These are phyloP conservation scores for Radopholus similis DNA, from an alignment of 1,140 invertebrate species.

Conservation along the genomic window DNA sequence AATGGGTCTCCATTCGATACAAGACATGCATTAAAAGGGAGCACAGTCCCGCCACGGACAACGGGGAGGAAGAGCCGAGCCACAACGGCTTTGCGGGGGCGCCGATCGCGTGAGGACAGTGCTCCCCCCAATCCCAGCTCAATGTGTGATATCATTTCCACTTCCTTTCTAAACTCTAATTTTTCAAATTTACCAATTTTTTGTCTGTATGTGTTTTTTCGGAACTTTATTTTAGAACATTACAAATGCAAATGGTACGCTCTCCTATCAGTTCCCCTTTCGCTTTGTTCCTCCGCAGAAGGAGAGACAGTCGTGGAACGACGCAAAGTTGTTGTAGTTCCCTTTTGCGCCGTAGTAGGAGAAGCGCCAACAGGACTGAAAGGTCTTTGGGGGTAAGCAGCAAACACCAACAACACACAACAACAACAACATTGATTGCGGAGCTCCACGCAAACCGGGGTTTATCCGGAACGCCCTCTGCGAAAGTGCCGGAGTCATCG, in stretches of 20 bases:
- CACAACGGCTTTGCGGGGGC: too few relatives aligned
- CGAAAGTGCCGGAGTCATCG: constrained; percentile 47
- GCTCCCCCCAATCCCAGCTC: neutral
- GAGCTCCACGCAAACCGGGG: constrained; percentile 44
- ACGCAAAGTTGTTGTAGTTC: constrained; percentile 44
- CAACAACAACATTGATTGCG: constrained; percentile 22
- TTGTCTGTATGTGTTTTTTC: too few relatives aligned
- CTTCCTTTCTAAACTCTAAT: neutral
- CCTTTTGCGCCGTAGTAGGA: constrained; percentile 44
- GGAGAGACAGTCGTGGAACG: constrained; percentile 31
- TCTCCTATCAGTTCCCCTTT: too few relatives aligned
- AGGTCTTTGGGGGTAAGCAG: neutral
- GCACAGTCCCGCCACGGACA: too few relatives aligned
- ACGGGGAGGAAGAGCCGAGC: too few relatives aligned
- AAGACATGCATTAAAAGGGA: too few relatives aligned
- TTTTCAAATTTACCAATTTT: neutral
- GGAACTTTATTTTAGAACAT: too few relatives aligned
- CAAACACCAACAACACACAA: neutral
- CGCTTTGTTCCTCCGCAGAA: constrained; percentile 38
- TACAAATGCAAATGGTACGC: too few relatives aligned
- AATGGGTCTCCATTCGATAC: too few relatives aligned
- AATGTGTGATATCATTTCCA: neutral
- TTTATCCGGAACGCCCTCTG: constrained; percentile 44
- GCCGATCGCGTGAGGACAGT: too few relatives aligned
- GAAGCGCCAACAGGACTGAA: constrained; percentile 38